Evolutionary conservation across 2,113 vertebrate genomes (phyloP), one percentile per base, ranked within the genome.

Genomic region (Leptobrachium ailaonicum): DNA sequence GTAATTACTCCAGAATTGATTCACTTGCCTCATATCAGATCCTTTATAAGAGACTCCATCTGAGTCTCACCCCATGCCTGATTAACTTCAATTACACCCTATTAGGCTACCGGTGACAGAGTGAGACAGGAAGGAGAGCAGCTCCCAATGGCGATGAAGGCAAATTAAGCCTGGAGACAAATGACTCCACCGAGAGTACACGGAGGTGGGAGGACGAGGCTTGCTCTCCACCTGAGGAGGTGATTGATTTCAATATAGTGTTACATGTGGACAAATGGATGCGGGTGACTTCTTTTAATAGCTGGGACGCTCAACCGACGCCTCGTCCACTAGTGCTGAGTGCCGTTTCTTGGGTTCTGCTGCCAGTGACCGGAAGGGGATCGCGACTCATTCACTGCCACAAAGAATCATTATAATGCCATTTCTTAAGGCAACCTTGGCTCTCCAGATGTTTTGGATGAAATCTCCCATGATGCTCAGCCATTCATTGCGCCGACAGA

Each of bases 81-180:
- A 90, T 91, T 90, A 91, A 85, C 88, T 91, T 86, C 85, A 89
- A 86, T 93, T 89, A 91, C 72, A 82, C 87, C 88, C 92, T 88
- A 89, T 91, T 87, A 91, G 86, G 42, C 83, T 85, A 76, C 82
- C 73, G 0, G 7, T 60, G 79, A 83, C 83, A 75, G 76, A 83
- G 71, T 12, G 3, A 77, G 79, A 83, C 80, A 0, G 45, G 83
- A 71, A 66, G 85, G 73, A 66, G 2, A 72, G 12, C 20, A 63
- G 83, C 0, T 1, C 72, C 74, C 56, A 84, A 82, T 83, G 86
- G 54, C 40, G 9, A 9, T 42, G 20, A 32, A 32, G 41, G 54
- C 64, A 83, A 60, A 9, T 71, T 76, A 4, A 3, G 79, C 3
- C 73, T 83, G 82, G 83, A 84, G 75, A 77, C 82, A 82, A 85